Conservation (phyloP, 2,888 invertebrate genomes). For the Pseudococcus jackbeardsleyi region DNA sequence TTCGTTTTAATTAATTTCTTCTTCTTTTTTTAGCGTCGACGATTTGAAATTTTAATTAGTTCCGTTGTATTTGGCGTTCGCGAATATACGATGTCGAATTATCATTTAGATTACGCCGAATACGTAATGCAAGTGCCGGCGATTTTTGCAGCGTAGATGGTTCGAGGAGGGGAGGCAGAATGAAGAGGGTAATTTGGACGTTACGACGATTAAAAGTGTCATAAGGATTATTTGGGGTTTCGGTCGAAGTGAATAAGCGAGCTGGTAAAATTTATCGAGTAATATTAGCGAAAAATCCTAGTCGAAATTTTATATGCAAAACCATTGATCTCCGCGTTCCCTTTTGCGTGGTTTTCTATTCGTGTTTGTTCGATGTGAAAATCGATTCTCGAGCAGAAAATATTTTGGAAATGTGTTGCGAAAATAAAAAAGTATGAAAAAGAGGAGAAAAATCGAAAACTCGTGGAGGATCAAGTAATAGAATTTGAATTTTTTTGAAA, state of each 20-base stretch:
- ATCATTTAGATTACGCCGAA: conserved; percentile 46
- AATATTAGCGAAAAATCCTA: not conserved
- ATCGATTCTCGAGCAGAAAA: no score
- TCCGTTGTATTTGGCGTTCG: not conserved
- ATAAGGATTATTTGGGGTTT: conserved; percentile 23
- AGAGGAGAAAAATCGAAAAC: no score
- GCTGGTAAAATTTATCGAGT: not conserved
- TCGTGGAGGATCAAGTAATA: no score
- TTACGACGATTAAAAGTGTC: not conserved
- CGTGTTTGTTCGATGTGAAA: no score
- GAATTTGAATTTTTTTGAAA: no score
- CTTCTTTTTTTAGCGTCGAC: not conserved
- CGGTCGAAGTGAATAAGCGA: not conserved
- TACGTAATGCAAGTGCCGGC: not conserved
- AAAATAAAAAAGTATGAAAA: no score
- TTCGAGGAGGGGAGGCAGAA: not conserved
- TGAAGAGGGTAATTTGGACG: not conserved
- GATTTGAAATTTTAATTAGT: conserved; percentile 32
- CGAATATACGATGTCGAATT: conserved; percentile 7
- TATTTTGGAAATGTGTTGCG: no score
- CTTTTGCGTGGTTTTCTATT: not conserved
- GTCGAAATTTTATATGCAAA: not conserved
- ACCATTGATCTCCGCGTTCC: not conserved
- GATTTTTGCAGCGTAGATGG: not conserved
- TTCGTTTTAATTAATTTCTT: conserved; percentile 26